phyloP scores from a whole-genome alignment of 2,113 vertebrate species.

The Psittacus erithacus region DNA sequence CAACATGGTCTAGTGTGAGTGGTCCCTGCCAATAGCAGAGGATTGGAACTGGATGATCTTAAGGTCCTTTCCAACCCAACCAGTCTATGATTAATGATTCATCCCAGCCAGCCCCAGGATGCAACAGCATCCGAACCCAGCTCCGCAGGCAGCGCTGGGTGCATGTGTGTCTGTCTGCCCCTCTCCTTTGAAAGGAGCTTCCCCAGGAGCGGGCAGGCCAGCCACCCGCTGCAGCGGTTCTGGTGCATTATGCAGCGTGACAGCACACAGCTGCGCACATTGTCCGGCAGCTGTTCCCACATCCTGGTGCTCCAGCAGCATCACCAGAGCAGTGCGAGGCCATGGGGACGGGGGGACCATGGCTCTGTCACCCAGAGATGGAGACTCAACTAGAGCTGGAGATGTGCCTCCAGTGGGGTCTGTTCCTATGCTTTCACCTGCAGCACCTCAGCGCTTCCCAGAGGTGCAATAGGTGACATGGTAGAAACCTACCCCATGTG shows the following conservation, averaged over 20 bases:
- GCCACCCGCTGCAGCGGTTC: neutral
- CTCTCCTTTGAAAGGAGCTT: slow-evolving; percentile 10
- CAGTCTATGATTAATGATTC: neutral
- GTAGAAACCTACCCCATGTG: accelerated
- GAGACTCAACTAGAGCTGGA: neutral
- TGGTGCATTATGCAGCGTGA: slow-evolving; percentile 45
- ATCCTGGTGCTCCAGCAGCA: accelerated
- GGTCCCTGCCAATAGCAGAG: neutral
- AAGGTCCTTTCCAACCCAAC: neutral
- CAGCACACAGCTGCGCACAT: slow-evolving; percentile 39
- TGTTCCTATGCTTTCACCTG: neutral
- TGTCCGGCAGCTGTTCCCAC: slow-evolving; percentile 51
- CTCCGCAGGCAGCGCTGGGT: neutral
- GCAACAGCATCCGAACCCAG: accelerated
- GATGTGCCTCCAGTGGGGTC: neutral
- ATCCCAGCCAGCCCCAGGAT: neutral
- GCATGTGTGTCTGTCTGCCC: slow-evolving; percentile 2
- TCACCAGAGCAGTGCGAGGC: neutral
- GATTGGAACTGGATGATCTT: neutral
- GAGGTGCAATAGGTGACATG: accelerated
- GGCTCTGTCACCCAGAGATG: neutral
- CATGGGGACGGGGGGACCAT: accelerated
- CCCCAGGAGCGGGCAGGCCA: slow-evolving; percentile 29
- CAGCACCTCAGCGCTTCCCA: neutral
- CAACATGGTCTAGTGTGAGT: neutral